Conservation (phyloP, 2,797 vertebrate species). For the Alcedo atthis region DNA sequence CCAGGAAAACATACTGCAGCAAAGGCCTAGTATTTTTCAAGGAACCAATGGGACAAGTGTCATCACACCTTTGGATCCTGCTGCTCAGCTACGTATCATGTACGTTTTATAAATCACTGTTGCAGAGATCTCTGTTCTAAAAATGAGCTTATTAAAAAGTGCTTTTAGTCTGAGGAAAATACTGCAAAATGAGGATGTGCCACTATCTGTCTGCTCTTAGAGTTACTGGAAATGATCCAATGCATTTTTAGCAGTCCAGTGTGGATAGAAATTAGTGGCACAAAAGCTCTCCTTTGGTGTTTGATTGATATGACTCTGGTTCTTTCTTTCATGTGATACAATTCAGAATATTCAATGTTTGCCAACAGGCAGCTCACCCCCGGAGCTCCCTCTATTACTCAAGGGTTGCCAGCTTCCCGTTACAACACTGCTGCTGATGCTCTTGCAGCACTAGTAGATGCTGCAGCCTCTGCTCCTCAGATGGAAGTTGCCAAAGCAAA, state of each 20-base stretch:
- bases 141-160: not conserved
- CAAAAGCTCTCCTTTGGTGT: not conserved
- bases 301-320: not conserved
- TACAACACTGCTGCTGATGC: conserved; percentile 95
- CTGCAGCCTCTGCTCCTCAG: conserved; percentile 92
- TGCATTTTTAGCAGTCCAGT: not conserved
- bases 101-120: conserved; percentile 72
- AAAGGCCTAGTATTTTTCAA: conserved; percentile 96
- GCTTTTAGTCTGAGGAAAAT: not conserved
- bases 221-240: not conserved
- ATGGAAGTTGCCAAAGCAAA: conserved; percentile 94
- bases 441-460: conserved; percentile 94
- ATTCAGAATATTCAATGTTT: conserved; percentile 27
- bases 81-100: conserved; percentile 87
- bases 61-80: conserved; percentile 89
- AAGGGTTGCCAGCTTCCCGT: conserved; percentile 84
- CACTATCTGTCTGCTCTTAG: not conserved
- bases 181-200: not conserved
- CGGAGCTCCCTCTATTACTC: conserved; percentile 82
- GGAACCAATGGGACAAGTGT: conserved; percentile 95
- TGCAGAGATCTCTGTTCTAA: not conserved
- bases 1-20: conserved; percentile 91
- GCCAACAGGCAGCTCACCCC: conserved; percentile 85
- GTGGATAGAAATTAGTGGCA: not conserved
- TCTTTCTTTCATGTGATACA: not conserved